These are phyloP conservation scores for Scaptomyza polygonia DNA, from an alignment of 2,888 invertebrate species.

Conservation along the genomic window DNA sequence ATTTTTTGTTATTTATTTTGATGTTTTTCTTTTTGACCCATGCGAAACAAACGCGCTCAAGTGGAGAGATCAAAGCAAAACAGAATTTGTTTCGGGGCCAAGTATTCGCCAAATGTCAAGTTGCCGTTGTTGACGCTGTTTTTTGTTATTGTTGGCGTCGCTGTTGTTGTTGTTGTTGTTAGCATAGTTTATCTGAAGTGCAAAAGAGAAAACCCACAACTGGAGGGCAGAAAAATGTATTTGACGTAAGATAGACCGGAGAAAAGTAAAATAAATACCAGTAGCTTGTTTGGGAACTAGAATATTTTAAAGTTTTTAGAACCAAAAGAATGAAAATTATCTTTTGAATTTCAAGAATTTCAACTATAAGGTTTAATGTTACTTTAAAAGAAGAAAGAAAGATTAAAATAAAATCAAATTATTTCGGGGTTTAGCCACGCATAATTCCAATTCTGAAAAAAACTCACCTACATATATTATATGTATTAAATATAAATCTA, in stretches of 20 bases:
- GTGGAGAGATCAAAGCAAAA: constrained; percentile 60
- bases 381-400: too few relatives aligned
- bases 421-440: too few relatives aligned
- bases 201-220: constrained; percentile 30
- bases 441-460: too few relatives aligned
- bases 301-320: background rate
- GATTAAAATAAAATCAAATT: too few relatives aligned
- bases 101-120: constrained; percentile 59
- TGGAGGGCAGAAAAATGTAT: constrained; percentile 3
- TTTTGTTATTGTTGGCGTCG: background rate
- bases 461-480: too few relatives aligned
- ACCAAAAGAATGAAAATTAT: too few relatives aligned
- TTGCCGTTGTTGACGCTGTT: constrained; percentile 31
- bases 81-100: constrained; percentile 60
- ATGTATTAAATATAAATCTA: too few relatives aligned
- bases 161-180: background rate
- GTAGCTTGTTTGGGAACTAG: background rate
- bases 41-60: constrained; percentile 46
- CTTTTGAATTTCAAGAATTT: too few relatives aligned
- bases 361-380: too few relatives aligned
- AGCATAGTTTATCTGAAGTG: constrained; percentile 53
- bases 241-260: background rate
- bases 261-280: background rate
- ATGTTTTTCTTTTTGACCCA: constrained; percentile 36
- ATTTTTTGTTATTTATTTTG: constrained; percentile 21